Evolutionary conservation across 1,140 invertebrate genomes (phyloP), one percentile per base, ranked within the genome.

Genomic region (Euglossa dilemma): DNA sequence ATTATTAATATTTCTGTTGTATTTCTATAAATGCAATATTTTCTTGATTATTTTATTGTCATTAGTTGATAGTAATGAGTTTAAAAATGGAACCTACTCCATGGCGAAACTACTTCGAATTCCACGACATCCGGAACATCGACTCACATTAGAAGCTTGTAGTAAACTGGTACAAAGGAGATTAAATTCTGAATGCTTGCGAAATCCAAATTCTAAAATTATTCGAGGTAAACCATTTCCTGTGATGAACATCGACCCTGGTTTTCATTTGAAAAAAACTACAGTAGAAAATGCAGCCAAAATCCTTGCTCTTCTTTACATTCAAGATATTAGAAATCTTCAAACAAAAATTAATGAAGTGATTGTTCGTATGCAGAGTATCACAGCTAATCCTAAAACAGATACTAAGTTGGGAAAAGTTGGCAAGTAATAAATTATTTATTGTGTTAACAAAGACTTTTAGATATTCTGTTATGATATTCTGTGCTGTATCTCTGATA

Each of bases 361-460:
- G 6, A 97, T 99, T 91, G 99, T 99, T 6, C 95, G 96, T 79
- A 97, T 99, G 3, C 99, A 99, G 95, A 96, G 95, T 82, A 95
- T 99, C 11, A 99, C 99, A 23, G 98, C 99, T 14, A 97, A 99
- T 96, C 99, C 99, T 18, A 99, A 99, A 95, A 99, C 99, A 90
- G 98, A 99, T 92, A 98, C 98, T 6, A 97, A 96, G 92, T 95
- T 99, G 45, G 98, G 98, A 76, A 97, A 98, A 96, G 98, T 99
- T 90, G 99, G 99, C 84, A 94, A 91, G 89, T 96, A 95, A 95
- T 76, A 43, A 80, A n/a, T 5, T n/a, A 25, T 23, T 45, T 67
- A 18, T 25, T n/a, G 7, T 6, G 11, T 8, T 12, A 47, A 47
- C n/a, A 69, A 45, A 43, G 64, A 43, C 28, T 43, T 72, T 43